Conservation (phyloP, 1,140 invertebrate genomes). For the Drosophila pseudoobscura region DNA sequence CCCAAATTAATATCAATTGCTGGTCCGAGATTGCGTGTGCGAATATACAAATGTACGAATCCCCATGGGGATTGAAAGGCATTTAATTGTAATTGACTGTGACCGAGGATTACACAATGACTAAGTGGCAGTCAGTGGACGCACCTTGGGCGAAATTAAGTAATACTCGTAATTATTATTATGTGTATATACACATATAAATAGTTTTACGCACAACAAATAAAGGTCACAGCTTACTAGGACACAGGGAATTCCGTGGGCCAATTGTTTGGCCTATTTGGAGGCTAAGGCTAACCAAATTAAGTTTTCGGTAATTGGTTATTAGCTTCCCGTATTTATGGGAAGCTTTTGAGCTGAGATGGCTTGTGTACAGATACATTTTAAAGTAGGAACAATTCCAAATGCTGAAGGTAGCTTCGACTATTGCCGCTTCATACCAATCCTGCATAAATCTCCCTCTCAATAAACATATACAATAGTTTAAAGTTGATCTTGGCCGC, state of each 20-base stretch:
- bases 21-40: conserved; percentile 51
- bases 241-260: conserved; percentile 5
- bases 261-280: conserved; percentile 37
- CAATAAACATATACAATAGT: conserved; percentile 18
- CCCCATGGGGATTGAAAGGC: conserved; percentile 52
- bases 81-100: conserved; percentile 65
- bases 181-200: conserved; percentile 48
- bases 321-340: conserved; percentile 1
- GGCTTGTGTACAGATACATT: too few relatives aligned
- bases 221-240: conserved; percentile 45
- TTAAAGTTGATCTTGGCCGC: conserved; percentile 26
- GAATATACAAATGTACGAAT: conserved; percentile 27
- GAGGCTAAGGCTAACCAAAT: neutral
- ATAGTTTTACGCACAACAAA: conserved; percentile 21
- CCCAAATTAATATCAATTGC: conserved; percentile 64
- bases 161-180: conserved; percentile 50
- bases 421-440: too few relatives aligned
- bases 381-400: too few relatives aligned
- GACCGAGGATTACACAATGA: conserved; percentile 60
- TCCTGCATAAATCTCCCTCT: neutral
- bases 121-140: conserved; percentile 39
- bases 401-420: too few relatives aligned
- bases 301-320: conserved; percentile 5
- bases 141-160: conserved; percentile 44
- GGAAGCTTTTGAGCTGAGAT: conserved; percentile 5